phyloP scores from a whole-genome alignment of 2,797 vertebrate species.

The Danio choprae region DNA sequence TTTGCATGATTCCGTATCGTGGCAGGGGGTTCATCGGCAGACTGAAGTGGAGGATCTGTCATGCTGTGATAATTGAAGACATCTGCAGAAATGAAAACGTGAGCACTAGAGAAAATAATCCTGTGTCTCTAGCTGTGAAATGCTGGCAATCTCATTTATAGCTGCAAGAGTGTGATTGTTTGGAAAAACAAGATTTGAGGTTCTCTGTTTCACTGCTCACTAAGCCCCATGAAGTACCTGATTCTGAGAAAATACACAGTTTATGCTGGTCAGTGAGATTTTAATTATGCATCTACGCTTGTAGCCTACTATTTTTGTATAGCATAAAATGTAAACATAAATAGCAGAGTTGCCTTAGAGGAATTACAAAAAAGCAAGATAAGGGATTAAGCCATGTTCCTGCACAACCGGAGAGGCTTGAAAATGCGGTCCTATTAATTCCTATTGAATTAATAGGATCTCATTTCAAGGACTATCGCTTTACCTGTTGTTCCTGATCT shows the following conservation, averaged over 20 bases:
- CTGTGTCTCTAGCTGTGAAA: background rate
- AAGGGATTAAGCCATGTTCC: too few relatives aligned
- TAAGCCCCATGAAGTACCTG: background rate
- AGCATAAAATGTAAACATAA: too few relatives aligned
- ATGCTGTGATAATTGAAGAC: conserved; percentile 29
- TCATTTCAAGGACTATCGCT: too few relatives aligned
- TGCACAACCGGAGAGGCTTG: too few relatives aligned
- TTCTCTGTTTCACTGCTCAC: conserved; percentile 6
- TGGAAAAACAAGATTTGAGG: background rate
- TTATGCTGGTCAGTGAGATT: background rate
- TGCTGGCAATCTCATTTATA: conserved; percentile 17
- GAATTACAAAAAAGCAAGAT: too few relatives aligned
- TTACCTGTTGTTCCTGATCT: too few relatives aligned
- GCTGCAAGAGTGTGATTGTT: conserved; percentile 6
- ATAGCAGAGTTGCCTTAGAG: too few relatives aligned
- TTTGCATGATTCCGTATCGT: conserved; percentile 20
- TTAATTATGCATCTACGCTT: too few relatives aligned
- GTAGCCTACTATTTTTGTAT: too few relatives aligned
- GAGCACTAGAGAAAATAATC: background rate
- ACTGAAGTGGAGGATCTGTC: background rate
- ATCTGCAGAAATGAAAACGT: conserved; percentile 26
- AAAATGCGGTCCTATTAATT: too few relatives aligned
- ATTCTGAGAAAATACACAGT: background rate
- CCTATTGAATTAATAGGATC: too few relatives aligned
- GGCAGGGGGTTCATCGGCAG: background rate